Conservation (phyloP, 2,113 vertebrate genomes). For the Odocoileus hemionus region DNA sequence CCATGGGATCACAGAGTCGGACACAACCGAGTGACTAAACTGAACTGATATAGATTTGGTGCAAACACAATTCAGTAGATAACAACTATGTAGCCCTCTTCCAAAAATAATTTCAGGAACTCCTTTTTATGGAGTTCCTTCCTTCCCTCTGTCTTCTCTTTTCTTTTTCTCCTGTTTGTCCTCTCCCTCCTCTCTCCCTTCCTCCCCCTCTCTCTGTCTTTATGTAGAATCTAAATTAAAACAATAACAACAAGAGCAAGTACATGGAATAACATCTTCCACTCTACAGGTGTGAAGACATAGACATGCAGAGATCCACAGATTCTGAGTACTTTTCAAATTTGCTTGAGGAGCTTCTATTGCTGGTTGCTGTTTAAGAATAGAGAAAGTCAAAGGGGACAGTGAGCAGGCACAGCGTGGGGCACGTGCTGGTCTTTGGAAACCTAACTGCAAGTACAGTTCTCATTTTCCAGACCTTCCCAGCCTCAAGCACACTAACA, state of each 20-base stretch:
- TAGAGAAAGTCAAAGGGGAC: background rate
- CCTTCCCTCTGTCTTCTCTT: background rate
- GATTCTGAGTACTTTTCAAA: background rate
- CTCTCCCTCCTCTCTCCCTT: too few relatives aligned
- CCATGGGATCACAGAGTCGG: background rate
- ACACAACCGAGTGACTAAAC: background rate
- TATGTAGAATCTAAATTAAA: background rate
- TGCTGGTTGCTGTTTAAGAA: background rate
- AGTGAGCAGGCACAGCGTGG: background rate
- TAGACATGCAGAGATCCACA: background rate
- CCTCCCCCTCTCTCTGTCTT: fast-evolving
- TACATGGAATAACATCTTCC: background rate
- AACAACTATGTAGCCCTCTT: background rate
- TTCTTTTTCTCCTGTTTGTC: too few relatives aligned
- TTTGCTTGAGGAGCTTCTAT: background rate
- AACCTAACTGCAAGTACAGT: background rate
- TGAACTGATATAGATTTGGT: background rate
- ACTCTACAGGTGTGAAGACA: background rate
- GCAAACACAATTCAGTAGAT: background rate
- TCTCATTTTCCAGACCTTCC: background rate
- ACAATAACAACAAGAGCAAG: background rate
- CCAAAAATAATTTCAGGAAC: background rate
- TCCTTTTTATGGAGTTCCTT: background rate
- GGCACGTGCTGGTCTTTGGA: background rate
- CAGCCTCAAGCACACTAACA: background rate